Evolutionary conservation across 1,140 invertebrate genomes (phyloP).

Genomic region (Trichoplusia ni): DNA sequence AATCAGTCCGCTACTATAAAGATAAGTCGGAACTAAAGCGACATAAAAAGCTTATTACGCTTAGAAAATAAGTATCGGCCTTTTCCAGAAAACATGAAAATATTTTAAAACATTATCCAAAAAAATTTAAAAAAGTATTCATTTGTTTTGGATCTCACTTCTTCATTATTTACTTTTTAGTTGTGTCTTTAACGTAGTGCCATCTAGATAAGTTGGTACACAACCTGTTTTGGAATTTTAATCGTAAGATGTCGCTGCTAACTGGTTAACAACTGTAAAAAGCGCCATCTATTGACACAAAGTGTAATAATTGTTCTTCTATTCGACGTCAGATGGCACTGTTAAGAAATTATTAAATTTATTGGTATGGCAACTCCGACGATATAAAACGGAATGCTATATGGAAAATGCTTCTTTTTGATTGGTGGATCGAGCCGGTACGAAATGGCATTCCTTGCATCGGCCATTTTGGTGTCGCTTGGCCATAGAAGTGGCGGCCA

Average conservation of each 20-base stretch:
- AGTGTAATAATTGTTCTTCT: conserved; percentile 7
- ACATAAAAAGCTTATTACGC: too few species aligned
- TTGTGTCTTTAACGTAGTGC: background rate
- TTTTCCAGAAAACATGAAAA: too few species aligned
- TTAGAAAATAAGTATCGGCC: too few species aligned
- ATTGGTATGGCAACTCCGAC: conserved; percentile 54
- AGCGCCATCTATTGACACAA: conserved; percentile 39
- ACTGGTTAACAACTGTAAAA: background rate
- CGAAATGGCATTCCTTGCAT: conserved; percentile 35
- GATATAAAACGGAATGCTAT: conserved; percentile 65
- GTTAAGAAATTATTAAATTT: conserved; percentile 9
- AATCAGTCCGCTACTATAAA: too few species aligned
- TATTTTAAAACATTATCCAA: too few species aligned
- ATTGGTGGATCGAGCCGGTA: conserved; percentile 60
- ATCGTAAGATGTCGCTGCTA: background rate
- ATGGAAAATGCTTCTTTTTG: conserved; percentile 61
- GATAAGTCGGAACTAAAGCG: too few species aligned
- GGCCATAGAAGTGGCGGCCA: conserved; percentile 15
- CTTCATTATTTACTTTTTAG: too few species aligned
- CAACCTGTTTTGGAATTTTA: background rate
- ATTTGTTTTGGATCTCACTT: too few species aligned
- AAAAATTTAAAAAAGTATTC: too few species aligned
- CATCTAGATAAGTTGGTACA: conserved; percentile 3
- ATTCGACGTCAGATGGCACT: conserved; percentile 35
- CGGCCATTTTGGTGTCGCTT: conserved; percentile 65